Conservation (phyloP, 2,797 vertebrate species). For the Bryconaethiops microstoma region DNA sequence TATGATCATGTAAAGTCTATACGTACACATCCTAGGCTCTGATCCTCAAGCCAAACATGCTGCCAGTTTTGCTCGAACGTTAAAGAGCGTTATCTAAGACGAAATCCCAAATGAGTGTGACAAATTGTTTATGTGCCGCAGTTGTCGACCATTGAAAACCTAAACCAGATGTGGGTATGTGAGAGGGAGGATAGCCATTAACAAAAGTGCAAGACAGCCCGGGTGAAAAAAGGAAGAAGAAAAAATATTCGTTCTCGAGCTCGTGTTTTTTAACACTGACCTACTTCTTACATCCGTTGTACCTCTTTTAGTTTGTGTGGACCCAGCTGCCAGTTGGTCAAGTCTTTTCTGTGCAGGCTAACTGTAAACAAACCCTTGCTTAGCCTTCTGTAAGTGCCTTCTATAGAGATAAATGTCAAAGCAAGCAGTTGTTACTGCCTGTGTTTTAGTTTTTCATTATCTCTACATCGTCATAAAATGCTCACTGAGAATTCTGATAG, state of each 20-base stretch:
- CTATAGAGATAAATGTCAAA: no score
- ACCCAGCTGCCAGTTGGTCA: constrained; percentile 36
- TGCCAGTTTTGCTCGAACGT: constrained; percentile 55
- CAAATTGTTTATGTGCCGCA: constrained; percentile 70
- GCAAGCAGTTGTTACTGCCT: no score
- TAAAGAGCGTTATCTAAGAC: constrained; percentile 59
- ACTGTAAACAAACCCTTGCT: constrained; percentile 21
- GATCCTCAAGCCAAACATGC: constrained; percentile 15
- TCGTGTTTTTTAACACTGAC: constrained; percentile 64
- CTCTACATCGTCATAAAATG: no score
- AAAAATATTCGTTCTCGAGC: constrained; percentile 53
- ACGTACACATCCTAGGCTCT: neutral
- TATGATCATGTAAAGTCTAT: neutral
- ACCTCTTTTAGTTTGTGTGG: constrained; percentile 56
- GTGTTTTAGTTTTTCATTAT: no score
- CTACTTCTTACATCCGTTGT: constrained; percentile 72
- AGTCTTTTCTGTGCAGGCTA: constrained; percentile 7
- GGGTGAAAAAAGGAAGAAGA: constrained; percentile 49
- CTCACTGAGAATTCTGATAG: no score
- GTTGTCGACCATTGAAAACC: constrained; percentile 66
- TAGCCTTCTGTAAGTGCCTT: no score
- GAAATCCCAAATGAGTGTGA: constrained; percentile 65
- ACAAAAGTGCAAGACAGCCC: constrained; percentile 54
- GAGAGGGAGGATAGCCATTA: constrained; percentile 26
- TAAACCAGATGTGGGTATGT: constrained; percentile 71